A percentile compares a stretch with the other conserved stretches of the same genome.
These are phyloP conservation scores for Azorinus chamasolen DNA, from an alignment of 2,888 invertebrate genomes.

Conservation along the genomic window DNA sequence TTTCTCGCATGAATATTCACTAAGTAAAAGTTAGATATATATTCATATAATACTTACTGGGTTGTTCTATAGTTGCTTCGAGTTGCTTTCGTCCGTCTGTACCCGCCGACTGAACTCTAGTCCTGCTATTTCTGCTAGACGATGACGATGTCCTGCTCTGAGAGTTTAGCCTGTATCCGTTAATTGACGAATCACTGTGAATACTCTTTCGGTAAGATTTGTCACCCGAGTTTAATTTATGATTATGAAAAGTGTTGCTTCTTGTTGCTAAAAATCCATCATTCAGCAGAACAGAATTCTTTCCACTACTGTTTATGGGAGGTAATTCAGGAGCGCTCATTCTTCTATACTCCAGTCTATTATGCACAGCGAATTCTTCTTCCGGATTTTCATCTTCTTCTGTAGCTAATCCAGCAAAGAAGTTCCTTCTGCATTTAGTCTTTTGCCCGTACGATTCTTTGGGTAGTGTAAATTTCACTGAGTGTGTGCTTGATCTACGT, in stretches of 20 bases:
- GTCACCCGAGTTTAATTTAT: conserved; percentile 17
- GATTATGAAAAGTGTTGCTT: conserved; percentile 52
- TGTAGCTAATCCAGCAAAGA: no score
- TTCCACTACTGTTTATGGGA: conserved; percentile 60
- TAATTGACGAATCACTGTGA: conserved; percentile 60
- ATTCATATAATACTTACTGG: no score
- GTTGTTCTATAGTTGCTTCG: no score
- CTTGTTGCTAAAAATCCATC: conserved; percentile 41
- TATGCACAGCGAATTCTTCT: conserved; percentile 9
- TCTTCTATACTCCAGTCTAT: conserved; percentile 41
- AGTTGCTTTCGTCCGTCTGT: conserved; percentile 26
- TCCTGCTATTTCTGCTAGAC: conserved; percentile 51
- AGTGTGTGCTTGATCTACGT: conserved; percentile 24
- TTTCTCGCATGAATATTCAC: no score
- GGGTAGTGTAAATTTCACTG: conserved; percentile 44
- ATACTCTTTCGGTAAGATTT: conserved; percentile 41
- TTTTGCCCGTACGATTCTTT: conserved; percentile 25
- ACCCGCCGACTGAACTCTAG: conserved; percentile 55
- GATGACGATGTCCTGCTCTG: conserved; percentile 55
- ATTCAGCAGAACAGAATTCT: conserved; percentile 38
- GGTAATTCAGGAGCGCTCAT: conserved; percentile 75
- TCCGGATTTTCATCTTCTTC: conserved; percentile 2
- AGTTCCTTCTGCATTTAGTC: not conserved
- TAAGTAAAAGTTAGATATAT: no score
- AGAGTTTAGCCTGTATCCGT: conserved; percentile 43